Conservation (phyloP, 2,888 invertebrate genomes). For the Steinernema carpocapsae region DNA sequence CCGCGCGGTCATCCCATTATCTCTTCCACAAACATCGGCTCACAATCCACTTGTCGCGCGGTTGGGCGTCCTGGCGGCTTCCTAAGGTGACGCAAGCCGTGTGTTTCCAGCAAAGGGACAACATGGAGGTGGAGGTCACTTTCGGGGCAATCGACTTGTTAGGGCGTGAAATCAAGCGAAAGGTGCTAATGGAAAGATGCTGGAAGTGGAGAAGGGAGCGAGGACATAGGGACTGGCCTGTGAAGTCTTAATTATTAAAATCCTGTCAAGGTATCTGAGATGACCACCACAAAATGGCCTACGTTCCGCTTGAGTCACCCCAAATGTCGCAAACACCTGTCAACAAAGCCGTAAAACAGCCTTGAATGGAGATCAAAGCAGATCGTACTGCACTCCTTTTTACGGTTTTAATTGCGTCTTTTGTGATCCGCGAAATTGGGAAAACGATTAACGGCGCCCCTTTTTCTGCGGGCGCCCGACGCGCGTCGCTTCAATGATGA, state of each 20-base stretch:
- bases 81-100: slow-evolving; percentile 23
- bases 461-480: no score
- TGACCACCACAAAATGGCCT: no score
- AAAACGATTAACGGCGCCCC: slow-evolving; percentile 27
- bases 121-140: slow-evolving; percentile 1
- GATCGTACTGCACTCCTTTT: slow-evolving; percentile 18
- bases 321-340: slow-evolving; percentile 21
- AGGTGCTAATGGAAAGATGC: background rate
- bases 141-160: background rate
- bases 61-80: slow-evolving; percentile 1
- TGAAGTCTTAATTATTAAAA: background rate
- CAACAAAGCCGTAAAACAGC: background rate
- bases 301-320: background rate
- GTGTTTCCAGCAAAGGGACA: slow-evolving; percentile 10
- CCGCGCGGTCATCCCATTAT: slow-evolving; percentile 27
- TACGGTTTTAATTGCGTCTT: slow-evolving; percentile 25
- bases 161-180: background rate
- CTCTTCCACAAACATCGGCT: slow-evolving; percentile 23
- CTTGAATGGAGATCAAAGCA: background rate
- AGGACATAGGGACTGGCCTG: background rate
- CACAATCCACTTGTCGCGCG: slow-evolving; percentile 9
- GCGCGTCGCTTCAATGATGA: slow-evolving; percentile 24
- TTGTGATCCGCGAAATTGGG: slow-evolving; percentile 3
- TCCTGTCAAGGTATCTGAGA: background rate
- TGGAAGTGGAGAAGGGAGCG: background rate